These are phyloP conservation scores for Eristalinus sepulchralis DNA, from an alignment of 2,888 invertebrate species.

Conservation along the genomic window DNA sequence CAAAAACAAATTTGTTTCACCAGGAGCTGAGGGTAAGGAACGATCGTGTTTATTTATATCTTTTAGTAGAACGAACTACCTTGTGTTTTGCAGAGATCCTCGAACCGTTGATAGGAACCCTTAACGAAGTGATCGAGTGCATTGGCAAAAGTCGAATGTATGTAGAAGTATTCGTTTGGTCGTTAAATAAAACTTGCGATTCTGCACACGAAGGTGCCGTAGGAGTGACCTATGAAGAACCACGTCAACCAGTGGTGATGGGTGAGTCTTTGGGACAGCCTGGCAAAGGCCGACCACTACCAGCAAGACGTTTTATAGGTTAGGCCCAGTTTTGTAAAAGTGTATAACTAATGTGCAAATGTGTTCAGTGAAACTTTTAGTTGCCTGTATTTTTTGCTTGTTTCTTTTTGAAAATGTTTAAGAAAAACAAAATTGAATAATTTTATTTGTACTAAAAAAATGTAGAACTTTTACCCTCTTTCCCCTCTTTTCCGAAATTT, in stretches of 20 bases:
- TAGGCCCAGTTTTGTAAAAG: not conserved
- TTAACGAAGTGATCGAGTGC: slow-evolving; percentile 23
- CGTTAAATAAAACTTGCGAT: not conserved
- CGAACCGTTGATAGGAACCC: slow-evolving; percentile 16
- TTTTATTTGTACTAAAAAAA: not conserved
- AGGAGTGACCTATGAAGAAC: not conserved
- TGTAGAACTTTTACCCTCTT: not conserved
- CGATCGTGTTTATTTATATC: too few relatives aligned
- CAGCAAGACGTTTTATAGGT: slow-evolving; percentile 53
- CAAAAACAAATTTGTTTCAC: slow-evolving; percentile 26
- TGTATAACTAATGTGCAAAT: not conserved
- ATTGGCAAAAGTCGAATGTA: slow-evolving; percentile 46
- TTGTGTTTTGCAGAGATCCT: slow-evolving; percentile 16
- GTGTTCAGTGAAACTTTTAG: not conserved
- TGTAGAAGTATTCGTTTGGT: slow-evolving; percentile 37
- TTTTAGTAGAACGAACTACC: too few relatives aligned
- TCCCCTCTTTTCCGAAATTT: not conserved
- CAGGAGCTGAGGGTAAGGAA: slow-evolving; percentile 22
- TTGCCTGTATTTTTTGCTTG: not conserved
- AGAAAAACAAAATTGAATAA: not conserved
- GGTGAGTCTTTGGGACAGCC: not conserved
- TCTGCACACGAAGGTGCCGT: not conserved
- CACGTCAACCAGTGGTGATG: not conserved
- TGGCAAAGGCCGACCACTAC: not conserved
- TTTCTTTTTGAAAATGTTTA: not conserved